A percentile compares a stretch with the other conserved stretches of the same genome.
Conservation (phyloP, 2,113 vertebrate genomes). For the Sylvia atricapilla region DNA sequence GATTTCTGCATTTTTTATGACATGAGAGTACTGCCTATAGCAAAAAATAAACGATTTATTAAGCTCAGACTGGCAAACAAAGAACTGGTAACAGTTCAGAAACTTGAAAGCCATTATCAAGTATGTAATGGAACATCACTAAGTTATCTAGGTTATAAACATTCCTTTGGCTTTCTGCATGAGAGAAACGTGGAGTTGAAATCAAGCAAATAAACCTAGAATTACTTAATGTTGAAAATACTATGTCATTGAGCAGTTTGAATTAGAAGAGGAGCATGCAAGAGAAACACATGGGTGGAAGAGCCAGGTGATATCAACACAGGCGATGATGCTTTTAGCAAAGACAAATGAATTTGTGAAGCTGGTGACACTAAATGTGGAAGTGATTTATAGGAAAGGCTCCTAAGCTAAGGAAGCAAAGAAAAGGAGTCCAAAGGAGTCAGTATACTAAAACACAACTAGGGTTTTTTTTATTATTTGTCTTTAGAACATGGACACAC, state of each 20-base stretch:
- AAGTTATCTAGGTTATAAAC: background rate
- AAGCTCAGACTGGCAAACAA: background rate
- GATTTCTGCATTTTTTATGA: constrained; percentile 10
- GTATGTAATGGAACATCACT: background rate
- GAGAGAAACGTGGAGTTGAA: background rate
- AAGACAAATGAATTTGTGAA: constrained; percentile 33
- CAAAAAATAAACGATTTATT: constrained; percentile 26
- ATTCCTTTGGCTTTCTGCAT: background rate
- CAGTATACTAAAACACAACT: background rate
- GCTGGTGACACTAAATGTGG: constrained; percentile 3
- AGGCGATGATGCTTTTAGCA: background rate
- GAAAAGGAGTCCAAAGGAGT: background rate
- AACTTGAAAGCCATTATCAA: background rate
- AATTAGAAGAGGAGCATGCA: background rate
- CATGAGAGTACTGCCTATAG: background rate
- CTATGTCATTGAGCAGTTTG: background rate
- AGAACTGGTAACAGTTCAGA: background rate
- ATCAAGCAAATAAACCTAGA: background rate
- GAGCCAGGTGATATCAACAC: background rate
- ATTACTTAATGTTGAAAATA: background rate
- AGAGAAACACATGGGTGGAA: background rate
- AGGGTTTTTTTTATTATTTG: background rate
- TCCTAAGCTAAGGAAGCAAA: background rate
- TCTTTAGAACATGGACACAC: background rate
- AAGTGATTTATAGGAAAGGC: constrained; percentile 21